Percentiles rank a stretch among this genome's conserved stretches.
Conservation (phyloP, 2,797 vertebrate genomes). For the Chlorospingus semifuscus region DNA sequence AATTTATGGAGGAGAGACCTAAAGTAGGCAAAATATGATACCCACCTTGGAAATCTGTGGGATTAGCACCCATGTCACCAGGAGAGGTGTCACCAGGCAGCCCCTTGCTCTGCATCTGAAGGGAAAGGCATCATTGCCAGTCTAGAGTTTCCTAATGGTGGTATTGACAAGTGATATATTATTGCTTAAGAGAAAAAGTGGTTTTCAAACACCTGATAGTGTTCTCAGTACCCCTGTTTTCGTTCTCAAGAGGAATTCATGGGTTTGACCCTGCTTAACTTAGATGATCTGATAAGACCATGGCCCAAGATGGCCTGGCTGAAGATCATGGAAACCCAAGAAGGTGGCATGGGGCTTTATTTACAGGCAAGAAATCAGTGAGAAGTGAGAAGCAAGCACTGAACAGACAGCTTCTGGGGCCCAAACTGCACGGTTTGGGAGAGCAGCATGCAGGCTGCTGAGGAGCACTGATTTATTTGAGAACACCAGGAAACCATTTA, state of each 20-base stretch:
- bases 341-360: slow-evolving; percentile 46
- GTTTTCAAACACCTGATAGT: not conserved
- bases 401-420: slow-evolving; percentile 31
- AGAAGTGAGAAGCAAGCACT: slow-evolving; percentile 18
- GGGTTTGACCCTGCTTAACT: slow-evolving; percentile 46
- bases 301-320: slow-evolving; percentile 4
- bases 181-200: not conserved
- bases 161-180: not conserved
- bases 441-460: not conserved
- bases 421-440: slow-evolving; percentile 47
- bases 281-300: not conserved
- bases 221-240: not conserved
- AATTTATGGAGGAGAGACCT: slow-evolving; percentile 28
- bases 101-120: not conserved
- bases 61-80: not conserved
- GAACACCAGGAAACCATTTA: slow-evolving; percentile 62
- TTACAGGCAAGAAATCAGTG: slow-evolving; percentile 55
- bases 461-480: slow-evolving; percentile 69
- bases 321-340: slow-evolving; percentile 60
- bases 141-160: not conserved
- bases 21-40: slow-evolving; percentile 55
- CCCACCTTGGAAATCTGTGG: not conserved
- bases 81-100: not conserved
- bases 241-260: not conserved
- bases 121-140: not conserved